Percentiles rank a stretch among this genome's conserved stretches.
Conservation (phyloP, 2,113 vertebrate genomes). For the Eulemur rufifrons region DNA sequence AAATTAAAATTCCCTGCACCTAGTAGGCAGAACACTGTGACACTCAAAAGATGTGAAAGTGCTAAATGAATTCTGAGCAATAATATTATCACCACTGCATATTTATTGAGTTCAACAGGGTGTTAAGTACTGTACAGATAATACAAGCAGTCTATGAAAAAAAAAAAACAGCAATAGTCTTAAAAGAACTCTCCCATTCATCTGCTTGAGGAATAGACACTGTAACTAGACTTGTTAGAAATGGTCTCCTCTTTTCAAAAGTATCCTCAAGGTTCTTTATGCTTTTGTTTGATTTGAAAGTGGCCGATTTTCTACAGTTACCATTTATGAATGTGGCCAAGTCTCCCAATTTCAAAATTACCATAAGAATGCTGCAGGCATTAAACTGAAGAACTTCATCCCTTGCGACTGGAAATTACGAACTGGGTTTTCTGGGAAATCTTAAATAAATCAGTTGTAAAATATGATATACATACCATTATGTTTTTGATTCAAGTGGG, state of each 20-base stretch:
- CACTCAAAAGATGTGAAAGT: constrained; percentile 53
- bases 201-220: constrained; percentile 30
- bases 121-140: constrained; percentile 57
- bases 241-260: constrained; percentile 56
- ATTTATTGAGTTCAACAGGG: constrained; percentile 61
- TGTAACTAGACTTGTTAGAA: constrained; percentile 56
- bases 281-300: constrained; percentile 65
- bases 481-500: neutral
- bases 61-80: constrained; percentile 68
- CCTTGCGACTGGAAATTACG: constrained; percentile 32
- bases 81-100: constrained; percentile 65
- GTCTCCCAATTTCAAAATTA: constrained; percentile 63
- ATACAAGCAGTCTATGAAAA: neutral
- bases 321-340: constrained; percentile 42
- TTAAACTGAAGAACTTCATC: constrained; percentile 55
- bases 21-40: constrained; percentile 62
- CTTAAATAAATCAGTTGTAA: constrained; percentile 48
- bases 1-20: constrained; percentile 73
- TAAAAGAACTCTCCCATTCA: constrained; percentile 1
- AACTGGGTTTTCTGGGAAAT: constrained; percentile 31
- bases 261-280: constrained; percentile 35
- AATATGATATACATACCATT: constrained; percentile 38
- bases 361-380: constrained; percentile 57
- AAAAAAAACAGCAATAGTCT: neutral
- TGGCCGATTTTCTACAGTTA: constrained; percentile 64